Conservation (phyloP, 2,797 vertebrate genomes). For the Syngnathus rostellatus region DNA sequence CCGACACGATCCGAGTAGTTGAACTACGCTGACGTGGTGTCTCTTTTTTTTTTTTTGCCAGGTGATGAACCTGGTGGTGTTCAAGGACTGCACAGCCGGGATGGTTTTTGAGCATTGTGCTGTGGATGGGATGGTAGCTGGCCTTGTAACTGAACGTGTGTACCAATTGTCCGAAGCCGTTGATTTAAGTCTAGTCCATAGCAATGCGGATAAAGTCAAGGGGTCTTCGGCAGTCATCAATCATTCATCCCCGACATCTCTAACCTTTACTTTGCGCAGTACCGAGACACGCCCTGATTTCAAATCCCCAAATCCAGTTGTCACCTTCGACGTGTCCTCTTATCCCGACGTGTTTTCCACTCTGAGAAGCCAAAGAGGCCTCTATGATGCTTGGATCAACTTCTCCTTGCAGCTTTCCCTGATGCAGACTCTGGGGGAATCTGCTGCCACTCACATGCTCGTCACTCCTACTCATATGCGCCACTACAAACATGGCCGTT, state of each 20-base stretch:
- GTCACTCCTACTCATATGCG: constrained; percentile 76
- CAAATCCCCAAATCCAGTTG: constrained; percentile 50
- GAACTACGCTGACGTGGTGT: neutral
- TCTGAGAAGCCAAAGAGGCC: constrained; percentile 61
- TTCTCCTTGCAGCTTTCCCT: constrained; percentile 74
- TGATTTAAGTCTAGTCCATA: constrained; percentile 33
- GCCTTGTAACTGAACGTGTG: constrained; percentile 61
- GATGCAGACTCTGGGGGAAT: constrained; percentile 61
- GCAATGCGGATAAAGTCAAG: constrained; percentile 24
- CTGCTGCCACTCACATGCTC: constrained; percentile 54
- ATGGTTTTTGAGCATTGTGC: constrained; percentile 73
- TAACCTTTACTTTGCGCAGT: constrained; percentile 47
- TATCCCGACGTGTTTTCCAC: constrained; percentile 70
- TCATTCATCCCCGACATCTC: constrained; percentile 27
- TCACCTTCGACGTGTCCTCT: constrained; percentile 66
- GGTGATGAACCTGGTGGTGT: constrained; percentile 71
- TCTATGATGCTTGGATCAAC: constrained; percentile 74
- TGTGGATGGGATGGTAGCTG: constrained; percentile 73
- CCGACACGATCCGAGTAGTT: neutral
- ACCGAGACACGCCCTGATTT: constrained; percentile 25
- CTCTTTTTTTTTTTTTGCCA: constrained; percentile 29
- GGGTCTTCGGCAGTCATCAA: constrained; percentile 18
- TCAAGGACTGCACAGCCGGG: constrained; percentile 67
- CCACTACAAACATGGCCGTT: constrained; percentile 74
- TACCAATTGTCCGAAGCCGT: constrained; percentile 67